Percentiles rank a stretch among this genome's conserved stretches.
Evolutionary conservation across 2,113 vertebrate genomes (phyloP).

Genomic region (Indri indri): DNA sequence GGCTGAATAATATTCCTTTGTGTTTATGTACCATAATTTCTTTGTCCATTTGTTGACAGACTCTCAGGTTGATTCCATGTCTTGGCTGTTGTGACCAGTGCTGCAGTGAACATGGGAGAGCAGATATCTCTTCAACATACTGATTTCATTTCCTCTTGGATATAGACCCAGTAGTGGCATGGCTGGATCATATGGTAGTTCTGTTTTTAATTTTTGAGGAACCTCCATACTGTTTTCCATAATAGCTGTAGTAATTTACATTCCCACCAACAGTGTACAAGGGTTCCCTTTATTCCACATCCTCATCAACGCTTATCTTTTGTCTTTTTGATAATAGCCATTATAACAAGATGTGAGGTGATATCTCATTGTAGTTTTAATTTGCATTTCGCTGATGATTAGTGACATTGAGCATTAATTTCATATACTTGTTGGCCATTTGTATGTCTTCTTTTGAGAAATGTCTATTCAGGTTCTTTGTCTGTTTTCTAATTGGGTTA

Average conservation of each 20-base stretch:
- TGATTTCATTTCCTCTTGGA: not conserved
- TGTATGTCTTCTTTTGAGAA: not conserved
- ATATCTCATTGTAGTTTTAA: not conserved
- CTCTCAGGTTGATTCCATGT: not conserved
- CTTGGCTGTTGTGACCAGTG: not conserved
- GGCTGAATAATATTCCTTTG: not conserved
- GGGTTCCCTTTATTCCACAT: not conserved
- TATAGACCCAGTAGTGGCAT: not conserved
- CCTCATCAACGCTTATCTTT: not conserved
- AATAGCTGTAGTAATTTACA: not conserved
- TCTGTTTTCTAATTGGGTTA: not conserved
- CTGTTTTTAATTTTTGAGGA: slow-evolving; percentile 19
- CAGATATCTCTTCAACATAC: not conserved
- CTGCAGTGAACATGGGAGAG: not conserved
- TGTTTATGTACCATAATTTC: not conserved
- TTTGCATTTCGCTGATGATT: not conserved
- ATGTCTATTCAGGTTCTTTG: not conserved
- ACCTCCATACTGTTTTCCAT: not conserved
- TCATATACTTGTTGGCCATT: not conserved
- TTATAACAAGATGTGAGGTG: not conserved
- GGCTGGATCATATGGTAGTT: not conserved
- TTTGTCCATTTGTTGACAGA: not conserved
- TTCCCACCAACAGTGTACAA: not conserved
- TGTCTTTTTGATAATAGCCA: not conserved
- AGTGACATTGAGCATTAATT: not conserved